phyloP scores from a whole-genome alignment of 2,113 vertebrate genomes.

The Leptodactylus fuscus region DNA sequence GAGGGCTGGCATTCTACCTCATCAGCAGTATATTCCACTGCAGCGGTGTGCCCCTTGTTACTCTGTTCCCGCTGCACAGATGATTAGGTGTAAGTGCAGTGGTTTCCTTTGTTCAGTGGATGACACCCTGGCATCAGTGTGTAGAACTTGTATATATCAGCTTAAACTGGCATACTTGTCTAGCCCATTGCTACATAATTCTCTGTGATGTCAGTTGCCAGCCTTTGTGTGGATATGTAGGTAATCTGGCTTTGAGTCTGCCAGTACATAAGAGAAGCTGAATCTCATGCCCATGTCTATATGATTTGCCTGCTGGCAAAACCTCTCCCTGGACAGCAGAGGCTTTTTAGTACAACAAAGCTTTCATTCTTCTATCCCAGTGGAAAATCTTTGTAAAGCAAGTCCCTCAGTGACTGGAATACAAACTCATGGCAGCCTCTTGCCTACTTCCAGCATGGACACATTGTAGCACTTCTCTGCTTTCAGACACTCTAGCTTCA shows the following conservation, averaged over 20 bases:
- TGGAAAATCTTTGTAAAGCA: conserved; percentile 49
- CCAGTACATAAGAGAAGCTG: background rate
- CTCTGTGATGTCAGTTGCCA: background rate
- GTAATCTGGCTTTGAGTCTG: background rate
- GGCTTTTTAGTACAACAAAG: conserved; percentile 53
- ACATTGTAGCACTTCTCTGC: too few species aligned
- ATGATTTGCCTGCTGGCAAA: conserved; percentile 41
- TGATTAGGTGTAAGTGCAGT: background rate
- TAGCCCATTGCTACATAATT: background rate
- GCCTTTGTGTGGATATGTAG: background rate
- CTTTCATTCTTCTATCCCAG: conserved; percentile 48
- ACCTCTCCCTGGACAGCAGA: conserved; percentile 46
- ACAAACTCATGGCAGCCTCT: conserved; percentile 34
- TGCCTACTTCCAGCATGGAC: background rate
- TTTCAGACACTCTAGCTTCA: background rate
- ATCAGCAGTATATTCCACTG: background rate
- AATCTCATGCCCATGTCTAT: background rate
- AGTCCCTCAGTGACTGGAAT: conserved; percentile 36
- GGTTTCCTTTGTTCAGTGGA: background rate
- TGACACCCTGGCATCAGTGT: background rate
- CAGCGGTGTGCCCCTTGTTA: background rate
- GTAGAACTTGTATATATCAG: background rate
- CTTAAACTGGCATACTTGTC: background rate
- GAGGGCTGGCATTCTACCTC: too few species aligned
- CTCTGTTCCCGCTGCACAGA: too few species aligned